Conservation (phyloP, 2,797 vertebrate species). For the Semaprochilodus insignis region DNA sequence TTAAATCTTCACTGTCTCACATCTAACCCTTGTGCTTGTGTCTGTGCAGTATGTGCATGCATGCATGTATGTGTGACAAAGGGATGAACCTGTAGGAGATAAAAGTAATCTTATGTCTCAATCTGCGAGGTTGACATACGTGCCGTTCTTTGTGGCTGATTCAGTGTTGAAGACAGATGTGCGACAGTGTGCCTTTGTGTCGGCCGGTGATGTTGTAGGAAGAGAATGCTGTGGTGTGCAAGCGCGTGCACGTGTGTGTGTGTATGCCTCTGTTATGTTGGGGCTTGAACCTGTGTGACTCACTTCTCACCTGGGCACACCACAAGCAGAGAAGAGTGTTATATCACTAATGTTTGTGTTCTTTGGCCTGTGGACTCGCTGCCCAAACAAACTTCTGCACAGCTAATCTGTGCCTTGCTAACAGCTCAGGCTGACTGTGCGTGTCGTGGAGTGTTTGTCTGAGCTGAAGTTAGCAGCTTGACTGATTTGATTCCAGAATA, state of each 20-base stretch:
- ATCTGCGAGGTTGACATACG: neutral
- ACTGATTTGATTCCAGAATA: neutral
- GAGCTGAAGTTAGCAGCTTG: neutral
- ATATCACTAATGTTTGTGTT: slow-evolving; percentile 16
- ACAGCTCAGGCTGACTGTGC: neutral
- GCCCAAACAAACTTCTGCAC: neutral
- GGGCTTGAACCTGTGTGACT: neutral
- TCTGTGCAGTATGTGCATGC: neutral
- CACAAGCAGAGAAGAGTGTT: neutral
- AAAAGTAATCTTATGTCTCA: neutral
- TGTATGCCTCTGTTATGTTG: no score
- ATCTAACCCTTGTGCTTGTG: no score
- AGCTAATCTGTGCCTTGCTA: neutral
- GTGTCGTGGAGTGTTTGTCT: neutral
- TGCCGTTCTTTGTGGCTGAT: neutral
- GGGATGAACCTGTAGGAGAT: neutral
- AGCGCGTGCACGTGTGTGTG: no score
- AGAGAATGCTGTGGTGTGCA: neutral
- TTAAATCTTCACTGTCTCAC: neutral
- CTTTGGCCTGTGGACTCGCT: neutral
- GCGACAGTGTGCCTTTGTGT: neutral
- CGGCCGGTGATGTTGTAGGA: neutral
- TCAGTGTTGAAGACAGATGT: neutral
- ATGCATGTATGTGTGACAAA: neutral
- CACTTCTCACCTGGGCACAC: neutral